Conservation (phyloP, 2,113 vertebrate genomes). For the Eleginops maclovinus region DNA sequence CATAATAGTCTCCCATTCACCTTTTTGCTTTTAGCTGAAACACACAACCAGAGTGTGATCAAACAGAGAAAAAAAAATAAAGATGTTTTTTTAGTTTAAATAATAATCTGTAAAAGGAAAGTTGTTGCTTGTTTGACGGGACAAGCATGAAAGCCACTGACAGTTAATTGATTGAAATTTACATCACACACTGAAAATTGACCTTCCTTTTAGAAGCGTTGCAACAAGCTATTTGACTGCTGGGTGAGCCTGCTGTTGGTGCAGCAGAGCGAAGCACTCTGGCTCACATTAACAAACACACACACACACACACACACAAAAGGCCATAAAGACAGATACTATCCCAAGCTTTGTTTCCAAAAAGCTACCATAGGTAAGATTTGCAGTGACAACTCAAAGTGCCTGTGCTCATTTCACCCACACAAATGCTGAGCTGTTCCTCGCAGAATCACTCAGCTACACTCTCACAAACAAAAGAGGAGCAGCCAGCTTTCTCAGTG, state of each 20-base stretch:
- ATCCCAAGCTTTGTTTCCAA: conserved; percentile 13
- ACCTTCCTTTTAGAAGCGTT: conserved; percentile 31
- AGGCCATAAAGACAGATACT: background rate
- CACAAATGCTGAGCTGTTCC: conserved; percentile 39
- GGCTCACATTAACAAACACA: conserved; percentile 3
- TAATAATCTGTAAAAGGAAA: conserved; percentile 20
- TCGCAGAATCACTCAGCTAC: background rate
- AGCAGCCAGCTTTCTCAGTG: conserved; percentile 38
- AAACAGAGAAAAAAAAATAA: conserved; percentile 19
- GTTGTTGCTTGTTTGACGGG: background rate
- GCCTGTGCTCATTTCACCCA: conserved; percentile 35
- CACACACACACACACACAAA: background rate
- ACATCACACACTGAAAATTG: conserved; percentile 12
- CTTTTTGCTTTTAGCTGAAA: conserved; percentile 24
- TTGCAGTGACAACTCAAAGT: conserved; percentile 38
- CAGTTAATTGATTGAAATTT: conserved; percentile 35
- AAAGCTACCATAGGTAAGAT: conserved; percentile 15
- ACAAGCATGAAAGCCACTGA: conserved; percentile 14
- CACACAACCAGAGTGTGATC: conserved; percentile 25
- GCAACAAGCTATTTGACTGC: conserved; percentile 6
- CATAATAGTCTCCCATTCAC: conserved; percentile 45
- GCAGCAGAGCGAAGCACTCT: conserved; percentile 21
- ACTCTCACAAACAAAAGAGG: conserved; percentile 62
- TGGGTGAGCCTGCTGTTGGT: conserved; percentile 34
- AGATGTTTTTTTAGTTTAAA: background rate